These are phyloP conservation scores for Dasyornis broadbenti DNA, from an alignment of 2,113 vertebrate genomes.

Conservation along the genomic window DNA sequence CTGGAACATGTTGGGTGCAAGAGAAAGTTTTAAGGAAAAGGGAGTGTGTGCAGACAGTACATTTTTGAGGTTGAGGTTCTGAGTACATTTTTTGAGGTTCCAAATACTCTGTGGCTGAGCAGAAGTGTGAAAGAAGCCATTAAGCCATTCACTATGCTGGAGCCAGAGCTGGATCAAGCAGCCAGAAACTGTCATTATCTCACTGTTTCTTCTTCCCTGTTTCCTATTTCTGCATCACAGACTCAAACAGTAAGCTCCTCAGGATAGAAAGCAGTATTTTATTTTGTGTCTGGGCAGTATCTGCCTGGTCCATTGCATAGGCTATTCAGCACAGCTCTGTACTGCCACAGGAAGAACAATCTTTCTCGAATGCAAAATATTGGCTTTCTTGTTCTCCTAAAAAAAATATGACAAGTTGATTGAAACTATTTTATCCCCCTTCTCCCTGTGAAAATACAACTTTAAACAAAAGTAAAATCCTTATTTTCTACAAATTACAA, in stretches of 20 bases:
- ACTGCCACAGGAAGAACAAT: neutral
- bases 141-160: neutral
- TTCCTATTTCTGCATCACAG: neutral
- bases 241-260: neutral
- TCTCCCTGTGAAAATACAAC: neutral
- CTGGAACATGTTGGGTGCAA: neutral
- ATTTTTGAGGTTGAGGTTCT: neutral
- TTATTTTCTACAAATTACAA: neutral
- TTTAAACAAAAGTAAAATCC: neutral
- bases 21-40: neutral
- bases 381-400: neutral
- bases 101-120: neutral
- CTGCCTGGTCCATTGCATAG: neutral
- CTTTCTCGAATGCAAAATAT: neutral
- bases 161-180: neutral
- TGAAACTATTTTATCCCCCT: neutral
- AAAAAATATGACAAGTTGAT: neutral
- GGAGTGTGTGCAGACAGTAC: neutral
- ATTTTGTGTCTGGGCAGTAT: neutral
- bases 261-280: neutral
- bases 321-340: neutral
- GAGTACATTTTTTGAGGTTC: neutral
- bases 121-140: slow-evolving; percentile 12
- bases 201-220: neutral
- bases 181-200: neutral